phyloP scores from a whole-genome alignment of 92 coral and sea anemone species.

The Metridium senile region DNA sequence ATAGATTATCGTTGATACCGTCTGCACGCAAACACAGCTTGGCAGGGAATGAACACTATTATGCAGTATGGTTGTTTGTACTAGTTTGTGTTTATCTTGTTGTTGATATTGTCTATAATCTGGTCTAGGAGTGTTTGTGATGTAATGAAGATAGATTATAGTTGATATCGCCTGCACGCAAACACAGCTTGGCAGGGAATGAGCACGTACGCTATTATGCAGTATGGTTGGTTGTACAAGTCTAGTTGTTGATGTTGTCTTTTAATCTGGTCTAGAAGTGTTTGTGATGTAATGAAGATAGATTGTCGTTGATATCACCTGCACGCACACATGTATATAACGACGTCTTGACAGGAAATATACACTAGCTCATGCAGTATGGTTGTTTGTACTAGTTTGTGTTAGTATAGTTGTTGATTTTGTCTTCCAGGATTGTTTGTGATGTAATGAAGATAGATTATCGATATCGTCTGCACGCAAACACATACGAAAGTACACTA shows the following conservation, averaged over 20 bases:
- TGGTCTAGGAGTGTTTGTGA: not conserved
- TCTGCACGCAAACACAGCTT: not conserved
- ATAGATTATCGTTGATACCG: not conserved
- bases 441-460: slow-evolving; percentile 9
- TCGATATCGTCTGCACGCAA: not conserved
- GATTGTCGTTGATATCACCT: not conserved
- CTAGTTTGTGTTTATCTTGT: too few relatives aligned
- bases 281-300: slow-evolving; percentile 9
- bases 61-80: too few relatives aligned
- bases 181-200: not conserved
- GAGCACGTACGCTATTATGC: too few relatives aligned
- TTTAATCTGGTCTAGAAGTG: not conserved
- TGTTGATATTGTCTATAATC: not conserved
- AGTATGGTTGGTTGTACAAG: too few relatives aligned
- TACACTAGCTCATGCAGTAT: too few relatives aligned
- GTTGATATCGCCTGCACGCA: not conserved
- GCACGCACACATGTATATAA: not conserved
- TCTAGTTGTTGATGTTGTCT: too few relatives aligned
- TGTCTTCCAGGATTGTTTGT: not conserved
- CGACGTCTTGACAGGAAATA: not conserved
- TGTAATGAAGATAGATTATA: slow-evolving; percentile 2
- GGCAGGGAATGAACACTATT: too few relatives aligned
- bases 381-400: too few relatives aligned
- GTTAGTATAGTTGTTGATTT: too few relatives aligned
- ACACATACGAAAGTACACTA: too few relatives aligned